A percentile compares a stretch with the other conserved stretches of the same genome.
Evolutionary conservation across 2,888 invertebrate species (phyloP).

Genomic region (Ormyrus labotus): DNA sequence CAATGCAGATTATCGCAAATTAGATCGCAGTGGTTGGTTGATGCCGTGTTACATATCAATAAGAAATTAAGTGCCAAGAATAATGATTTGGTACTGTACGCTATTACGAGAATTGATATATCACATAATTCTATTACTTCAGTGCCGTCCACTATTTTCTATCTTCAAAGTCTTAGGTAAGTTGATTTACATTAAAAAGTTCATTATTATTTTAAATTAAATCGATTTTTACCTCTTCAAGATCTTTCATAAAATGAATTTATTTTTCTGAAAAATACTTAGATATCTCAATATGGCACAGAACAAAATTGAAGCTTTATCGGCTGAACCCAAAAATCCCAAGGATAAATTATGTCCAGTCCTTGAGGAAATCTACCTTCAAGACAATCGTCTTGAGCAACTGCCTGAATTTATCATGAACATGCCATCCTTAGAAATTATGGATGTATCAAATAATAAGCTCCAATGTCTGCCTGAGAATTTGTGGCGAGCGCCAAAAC

Average conservation of each 20-base stretch:
- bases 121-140: conserved; percentile 90
- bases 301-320: conserved; percentile 87
- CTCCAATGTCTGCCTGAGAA: conserved; percentile 87
- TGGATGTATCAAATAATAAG: conserved; percentile 97
- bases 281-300: conserved; percentile 90
- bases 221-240: neutral
- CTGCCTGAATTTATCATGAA: conserved; percentile 90
- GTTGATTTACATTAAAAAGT: neutral
- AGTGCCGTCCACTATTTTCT: conserved; percentile 90
- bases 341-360: conserved; percentile 84
- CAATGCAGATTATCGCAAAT: conserved; percentile 84
- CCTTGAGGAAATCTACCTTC: conserved; percentile 92
- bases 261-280: neutral
- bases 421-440: conserved; percentile 85
- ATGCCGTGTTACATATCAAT: conserved; percentile 91
- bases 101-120: conserved; percentile 94
- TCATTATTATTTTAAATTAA: neutral
- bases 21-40: conserved; percentile 88
- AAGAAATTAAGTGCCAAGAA: conserved; percentile 82
- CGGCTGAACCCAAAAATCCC: conserved; percentile 74
- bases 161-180: conserved; percentile 84
- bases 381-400: conserved; percentile 90
- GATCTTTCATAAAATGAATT: neutral
- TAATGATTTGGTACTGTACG: conserved; percentile 87
- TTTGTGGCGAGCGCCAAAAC: conserved; percentile 90